Percentiles rank a stretch among this genome's conserved stretches.
These are phyloP conservation scores for Leptopilina syphax DNA, from an alignment of 2,888 invertebrate genomes.

Conservation along the genomic window DNA sequence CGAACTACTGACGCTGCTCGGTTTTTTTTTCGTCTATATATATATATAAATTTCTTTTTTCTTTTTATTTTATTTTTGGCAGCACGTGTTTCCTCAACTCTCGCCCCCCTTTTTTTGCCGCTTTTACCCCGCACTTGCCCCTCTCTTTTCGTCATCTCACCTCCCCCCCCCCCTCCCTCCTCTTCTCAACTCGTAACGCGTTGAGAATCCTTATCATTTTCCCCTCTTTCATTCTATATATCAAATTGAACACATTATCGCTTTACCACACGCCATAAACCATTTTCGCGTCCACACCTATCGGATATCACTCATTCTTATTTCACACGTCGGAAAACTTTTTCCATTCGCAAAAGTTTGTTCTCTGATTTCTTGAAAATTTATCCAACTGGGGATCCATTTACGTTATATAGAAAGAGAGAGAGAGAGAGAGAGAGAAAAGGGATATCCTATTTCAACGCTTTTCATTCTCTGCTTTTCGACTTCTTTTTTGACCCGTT, in stretches of 20 bases:
- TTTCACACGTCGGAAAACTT: slow-evolving; percentile 33
- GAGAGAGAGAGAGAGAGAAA: too few species aligned
- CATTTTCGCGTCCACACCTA: not conserved
- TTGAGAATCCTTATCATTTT: too few species aligned
- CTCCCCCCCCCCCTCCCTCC: not conserved
- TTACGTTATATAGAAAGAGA: too few species aligned
- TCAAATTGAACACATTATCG: slow-evolving; percentile 29
- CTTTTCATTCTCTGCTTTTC: too few species aligned
- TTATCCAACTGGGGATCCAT: not conserved
- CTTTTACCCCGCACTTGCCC: not conserved
- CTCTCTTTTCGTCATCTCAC: not conserved
- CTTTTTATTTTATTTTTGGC: not conserved
- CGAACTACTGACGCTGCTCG: slow-evolving; percentile 22
- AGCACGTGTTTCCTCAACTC: slow-evolving; percentile 16
- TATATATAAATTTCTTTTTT: not conserved
- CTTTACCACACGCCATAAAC: slow-evolving; percentile 13
- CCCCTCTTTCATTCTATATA: slow-evolving; percentile 1
- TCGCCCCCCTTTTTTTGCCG: not conserved
- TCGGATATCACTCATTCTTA: slow-evolving; percentile 34
- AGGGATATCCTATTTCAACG: too few species aligned
- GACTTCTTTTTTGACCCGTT: too few species aligned
- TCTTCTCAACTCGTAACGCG: not conserved
- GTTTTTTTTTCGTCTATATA: not conserved
- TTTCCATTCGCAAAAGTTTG: not conserved
- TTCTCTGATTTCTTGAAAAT: not conserved